A percentile compares a stretch with the other conserved stretches of the same genome.
phyloP scores from a whole-genome alignment of 2,113 vertebrate genomes.

The Anthoscopus minutus region DNA sequence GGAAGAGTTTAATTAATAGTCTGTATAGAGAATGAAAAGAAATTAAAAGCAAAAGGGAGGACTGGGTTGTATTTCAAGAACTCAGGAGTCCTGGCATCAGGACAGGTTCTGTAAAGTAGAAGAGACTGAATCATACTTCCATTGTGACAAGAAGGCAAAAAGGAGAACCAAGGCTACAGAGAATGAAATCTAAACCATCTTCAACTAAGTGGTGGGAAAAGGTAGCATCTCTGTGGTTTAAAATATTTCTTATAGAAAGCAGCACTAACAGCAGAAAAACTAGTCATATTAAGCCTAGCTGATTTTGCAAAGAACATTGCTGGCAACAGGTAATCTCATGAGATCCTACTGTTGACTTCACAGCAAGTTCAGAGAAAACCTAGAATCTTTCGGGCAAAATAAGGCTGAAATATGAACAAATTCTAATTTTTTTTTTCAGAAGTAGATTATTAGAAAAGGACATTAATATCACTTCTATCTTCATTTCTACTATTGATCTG shows the following conservation, averaged over 20 bases:
- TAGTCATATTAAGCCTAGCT: not conserved
- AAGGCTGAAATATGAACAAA: not conserved
- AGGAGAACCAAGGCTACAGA: not conserved
- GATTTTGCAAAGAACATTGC: not conserved
- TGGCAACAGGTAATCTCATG: not conserved
- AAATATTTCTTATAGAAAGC: not conserved
- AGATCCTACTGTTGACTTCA: not conserved
- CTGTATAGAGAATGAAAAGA: not conserved
- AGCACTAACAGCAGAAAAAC: not conserved
- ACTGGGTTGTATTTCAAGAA: not conserved
- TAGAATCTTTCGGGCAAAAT: not conserved
- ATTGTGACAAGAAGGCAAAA: not conserved
- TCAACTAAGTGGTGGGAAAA: not conserved
- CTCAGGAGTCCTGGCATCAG: not conserved
- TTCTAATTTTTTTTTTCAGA: not conserved
- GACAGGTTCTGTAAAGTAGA: not conserved
- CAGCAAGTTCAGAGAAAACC: not conserved
- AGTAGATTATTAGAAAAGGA: not conserved
- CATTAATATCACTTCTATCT: not conserved
- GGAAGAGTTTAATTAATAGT: not conserved
- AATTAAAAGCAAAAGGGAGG: not conserved
- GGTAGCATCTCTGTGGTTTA: not conserved
- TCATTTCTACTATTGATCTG: not conserved
- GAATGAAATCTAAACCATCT: not conserved
- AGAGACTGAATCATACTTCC: not conserved